A percentile compares a stretch with the other conserved stretches of the same genome.
Conservation (phyloP, 2,888 invertebrate species). For the Drosophila greeni region DNA sequence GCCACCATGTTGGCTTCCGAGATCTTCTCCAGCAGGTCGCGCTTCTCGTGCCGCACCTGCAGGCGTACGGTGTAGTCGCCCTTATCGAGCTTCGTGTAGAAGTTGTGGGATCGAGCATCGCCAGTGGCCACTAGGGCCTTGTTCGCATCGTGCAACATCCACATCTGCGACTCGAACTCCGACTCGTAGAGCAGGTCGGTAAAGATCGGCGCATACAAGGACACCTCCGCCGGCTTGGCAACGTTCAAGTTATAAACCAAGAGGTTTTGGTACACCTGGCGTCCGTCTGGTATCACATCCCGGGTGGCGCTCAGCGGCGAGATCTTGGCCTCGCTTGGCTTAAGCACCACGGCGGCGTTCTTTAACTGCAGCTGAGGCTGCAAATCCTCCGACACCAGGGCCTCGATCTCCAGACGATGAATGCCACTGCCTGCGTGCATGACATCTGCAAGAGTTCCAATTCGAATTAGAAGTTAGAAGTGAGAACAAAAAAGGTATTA, state of each 20-base stretch:
- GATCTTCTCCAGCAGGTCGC: conserved; percentile 90
- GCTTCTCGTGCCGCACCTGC: conserved; percentile 94
- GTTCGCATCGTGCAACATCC: conserved; percentile 95
- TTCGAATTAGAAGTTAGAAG: background rate
- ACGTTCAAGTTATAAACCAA: conserved; percentile 92
- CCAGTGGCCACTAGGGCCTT: conserved; percentile 92
- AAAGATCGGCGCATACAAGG: conserved; percentile 88
- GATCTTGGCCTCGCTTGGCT: conserved; percentile 90
- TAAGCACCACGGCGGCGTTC: conserved; percentile 85
- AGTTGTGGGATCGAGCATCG: conserved; percentile 92
- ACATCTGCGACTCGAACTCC: conserved; percentile 96
- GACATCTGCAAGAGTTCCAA: conserved; percentile 77
- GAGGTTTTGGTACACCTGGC: conserved; percentile 94
- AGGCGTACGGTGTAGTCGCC: conserved; percentile 94
- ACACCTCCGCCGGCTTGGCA: conserved; percentile 89
- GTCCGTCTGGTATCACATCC: conserved; percentile 90
- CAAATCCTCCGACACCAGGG: conserved; percentile 86
- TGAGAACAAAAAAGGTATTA: rapidly evolving
- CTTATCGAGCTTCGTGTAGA: conserved; percentile 90
- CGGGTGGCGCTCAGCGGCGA: conserved; percentile 86
- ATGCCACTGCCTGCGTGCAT: conserved; percentile 89
- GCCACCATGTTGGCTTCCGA: conserved; percentile 88
- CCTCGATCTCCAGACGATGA: conserved; percentile 85
- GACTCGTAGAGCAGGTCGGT: conserved; percentile 95
- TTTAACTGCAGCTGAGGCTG: conserved; percentile 87